These are phyloP conservation scores for Uropetala carovei DNA, from an alignment of 2,888 invertebrate genomes.

Conservation along the genomic window DNA sequence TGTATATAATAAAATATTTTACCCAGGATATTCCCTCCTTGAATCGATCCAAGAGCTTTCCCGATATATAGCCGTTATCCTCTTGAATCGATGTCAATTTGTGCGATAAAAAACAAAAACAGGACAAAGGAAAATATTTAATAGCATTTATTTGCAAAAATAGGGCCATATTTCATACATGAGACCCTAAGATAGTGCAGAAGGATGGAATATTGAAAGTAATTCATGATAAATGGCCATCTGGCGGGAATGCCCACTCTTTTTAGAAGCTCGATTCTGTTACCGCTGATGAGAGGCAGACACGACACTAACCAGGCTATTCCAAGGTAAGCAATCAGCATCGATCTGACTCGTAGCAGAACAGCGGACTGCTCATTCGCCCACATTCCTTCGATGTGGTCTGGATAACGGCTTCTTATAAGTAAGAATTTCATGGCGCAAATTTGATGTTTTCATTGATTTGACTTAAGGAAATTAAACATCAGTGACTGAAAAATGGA, in stretches of 20 bases:
- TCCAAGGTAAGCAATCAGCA: background rate
- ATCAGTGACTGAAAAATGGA: no score
- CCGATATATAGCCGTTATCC: background rate
- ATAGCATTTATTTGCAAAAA: background rate
- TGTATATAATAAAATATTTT: no score
- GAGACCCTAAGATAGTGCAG: background rate
- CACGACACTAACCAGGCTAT: conserved; percentile 3
- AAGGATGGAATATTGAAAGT: background rate
- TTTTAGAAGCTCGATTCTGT: background rate
- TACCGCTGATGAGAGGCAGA: conserved; percentile 39
- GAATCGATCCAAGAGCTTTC: background rate
- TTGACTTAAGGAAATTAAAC: no score
- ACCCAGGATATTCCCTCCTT: no score
- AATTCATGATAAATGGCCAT: conserved; percentile 25
- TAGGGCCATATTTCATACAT: background rate
- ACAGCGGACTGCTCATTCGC: background rate
- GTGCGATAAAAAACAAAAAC: background rate
- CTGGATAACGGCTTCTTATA: background rate
- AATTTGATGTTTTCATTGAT: no score
- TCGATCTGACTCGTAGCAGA: background rate
- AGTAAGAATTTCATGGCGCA: background rate
- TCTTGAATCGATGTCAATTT: background rate
- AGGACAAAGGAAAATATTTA: background rate
- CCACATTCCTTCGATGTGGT: background rate
- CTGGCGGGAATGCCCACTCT: background rate